Evolutionary conservation across 1,140 invertebrate species (phyloP).

Genomic region (Danaus plexippus): DNA sequence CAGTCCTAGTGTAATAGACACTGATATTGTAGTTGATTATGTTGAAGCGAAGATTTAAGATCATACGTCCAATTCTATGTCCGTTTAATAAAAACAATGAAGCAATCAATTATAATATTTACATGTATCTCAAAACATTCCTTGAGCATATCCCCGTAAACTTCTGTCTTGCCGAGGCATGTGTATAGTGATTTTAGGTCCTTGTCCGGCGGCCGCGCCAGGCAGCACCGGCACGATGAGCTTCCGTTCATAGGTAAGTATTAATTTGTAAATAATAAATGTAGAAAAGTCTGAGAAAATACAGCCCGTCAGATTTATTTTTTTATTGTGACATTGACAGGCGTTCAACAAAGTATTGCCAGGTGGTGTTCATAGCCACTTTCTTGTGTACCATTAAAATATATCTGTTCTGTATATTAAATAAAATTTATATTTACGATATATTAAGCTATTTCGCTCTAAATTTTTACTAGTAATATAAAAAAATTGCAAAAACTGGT

Average conservation of each 20-base stretch:
- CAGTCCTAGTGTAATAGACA: too few species aligned
- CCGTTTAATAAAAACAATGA: too few species aligned
- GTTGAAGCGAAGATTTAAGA: too few species aligned
- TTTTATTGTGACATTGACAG: constrained; percentile 11
- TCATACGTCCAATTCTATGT: too few species aligned
- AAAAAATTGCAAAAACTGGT: background rate
- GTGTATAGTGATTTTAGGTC: constrained; percentile 37
- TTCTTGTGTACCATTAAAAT: background rate
- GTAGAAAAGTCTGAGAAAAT: constrained; percentile 2
- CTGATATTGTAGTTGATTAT: too few species aligned
- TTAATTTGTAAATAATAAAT: background rate
- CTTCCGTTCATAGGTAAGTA: constrained; percentile 21
- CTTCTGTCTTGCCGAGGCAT: constrained; percentile 37
- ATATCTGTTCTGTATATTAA: background rate
- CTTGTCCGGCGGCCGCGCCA: constrained; percentile 44
- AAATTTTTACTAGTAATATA: background rate
- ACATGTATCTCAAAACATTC: constrained; percentile 58
- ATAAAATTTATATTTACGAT: too few species aligned
- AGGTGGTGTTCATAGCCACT: background rate
- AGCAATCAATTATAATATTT: constrained; percentile 25
- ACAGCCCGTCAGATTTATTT: constrained; percentile 4
- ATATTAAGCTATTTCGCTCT: too few species aligned
- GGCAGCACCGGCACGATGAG: constrained; percentile 43
- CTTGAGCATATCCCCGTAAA: constrained; percentile 53
- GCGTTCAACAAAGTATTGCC: background rate